Evolutionary conservation across 1,140 invertebrate genomes (phyloP).

Genomic region (Drosophila asahinai): DNA sequence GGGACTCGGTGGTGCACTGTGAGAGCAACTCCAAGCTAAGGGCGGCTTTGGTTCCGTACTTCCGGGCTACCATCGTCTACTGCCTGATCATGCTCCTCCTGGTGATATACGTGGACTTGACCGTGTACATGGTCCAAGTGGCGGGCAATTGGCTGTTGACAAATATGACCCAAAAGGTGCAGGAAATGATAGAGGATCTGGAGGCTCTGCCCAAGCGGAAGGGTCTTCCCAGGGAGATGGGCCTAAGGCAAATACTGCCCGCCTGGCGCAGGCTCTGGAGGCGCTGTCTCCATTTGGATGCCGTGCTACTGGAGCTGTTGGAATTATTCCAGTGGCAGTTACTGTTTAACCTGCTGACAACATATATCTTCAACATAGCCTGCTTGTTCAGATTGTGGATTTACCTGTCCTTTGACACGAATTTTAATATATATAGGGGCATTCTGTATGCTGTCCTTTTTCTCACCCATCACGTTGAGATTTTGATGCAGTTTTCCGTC

Average conservation of each 20-base stretch:
- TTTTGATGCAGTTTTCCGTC: constrained; percentile 47
- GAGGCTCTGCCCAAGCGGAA: constrained; percentile 3
- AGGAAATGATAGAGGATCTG: constrained; percentile 36
- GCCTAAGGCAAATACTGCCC: constrained; percentile 35
- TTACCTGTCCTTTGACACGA: constrained; percentile 3
- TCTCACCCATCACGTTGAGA: constrained; percentile 26
- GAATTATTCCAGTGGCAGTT: constrained; percentile 51
- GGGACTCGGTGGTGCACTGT: constrained; percentile 31
- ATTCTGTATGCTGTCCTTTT: neutral
- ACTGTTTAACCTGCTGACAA: constrained; percentile 46
- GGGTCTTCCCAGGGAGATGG: constrained; percentile 35
- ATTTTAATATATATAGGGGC: constrained; percentile 5
- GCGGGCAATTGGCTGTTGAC: constrained; percentile 47
- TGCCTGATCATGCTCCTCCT: constrained; percentile 41
- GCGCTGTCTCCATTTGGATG: constrained; percentile 29
- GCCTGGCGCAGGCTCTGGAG: constrained; percentile 56
- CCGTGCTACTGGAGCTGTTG: constrained; percentile 22
- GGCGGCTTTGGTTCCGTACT: constrained; percentile 1
- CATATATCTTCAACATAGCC: constrained; percentile 50
- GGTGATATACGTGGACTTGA: constrained; percentile 32
- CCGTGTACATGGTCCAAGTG: constrained; percentile 31
- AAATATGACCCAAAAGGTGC: constrained; percentile 25
- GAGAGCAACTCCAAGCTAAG: neutral
- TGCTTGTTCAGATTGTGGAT: constrained; percentile 52
- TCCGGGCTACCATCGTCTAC: constrained; percentile 7